phyloP scores from a whole-genome alignment of 2,113 vertebrate genomes.

The Bos indicus region DNA sequence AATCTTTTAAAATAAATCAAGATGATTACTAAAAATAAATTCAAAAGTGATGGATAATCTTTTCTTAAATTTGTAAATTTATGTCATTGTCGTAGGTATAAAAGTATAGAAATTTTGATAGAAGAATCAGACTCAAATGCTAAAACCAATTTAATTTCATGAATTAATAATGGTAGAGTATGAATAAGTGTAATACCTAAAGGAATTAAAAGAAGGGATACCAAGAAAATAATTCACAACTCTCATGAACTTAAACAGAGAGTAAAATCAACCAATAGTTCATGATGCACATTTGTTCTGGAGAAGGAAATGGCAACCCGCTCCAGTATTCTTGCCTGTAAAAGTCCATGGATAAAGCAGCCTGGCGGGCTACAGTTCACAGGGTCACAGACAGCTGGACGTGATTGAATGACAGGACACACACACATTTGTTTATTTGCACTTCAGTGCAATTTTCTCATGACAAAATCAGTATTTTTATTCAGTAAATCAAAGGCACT shows the following conservation, averaged over 20 bases:
- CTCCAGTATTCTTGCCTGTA: neutral
- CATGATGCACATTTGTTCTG: neutral
- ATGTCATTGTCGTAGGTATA: neutral
- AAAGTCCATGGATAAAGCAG: neutral
- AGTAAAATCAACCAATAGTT: neutral
- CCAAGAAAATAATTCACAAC: neutral
- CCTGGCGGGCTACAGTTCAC: neutral
- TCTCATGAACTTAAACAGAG: neutral
- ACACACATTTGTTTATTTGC: neutral
- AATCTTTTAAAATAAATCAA: neutral
- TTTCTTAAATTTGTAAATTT: neutral
- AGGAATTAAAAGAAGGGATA: neutral
- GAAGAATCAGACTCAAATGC: neutral
- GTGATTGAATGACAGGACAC: neutral
- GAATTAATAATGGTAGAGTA: neutral
- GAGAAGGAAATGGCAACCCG: neutral
- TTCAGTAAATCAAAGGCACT: slow-evolving; percentile 4
- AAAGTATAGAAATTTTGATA: neutral
- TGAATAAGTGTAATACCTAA: neutral
- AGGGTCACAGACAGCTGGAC: fast-evolving
- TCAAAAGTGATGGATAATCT: slow-evolving; percentile 12
- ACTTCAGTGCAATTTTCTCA: neutral
- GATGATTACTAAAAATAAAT: neutral
- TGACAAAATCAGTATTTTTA: neutral
- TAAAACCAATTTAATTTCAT: neutral